Evolutionary conservation across 2,888 invertebrate species (phyloP), one percentile per base, ranked within the genome.

Genomic region (Dicycla oo): DNA sequence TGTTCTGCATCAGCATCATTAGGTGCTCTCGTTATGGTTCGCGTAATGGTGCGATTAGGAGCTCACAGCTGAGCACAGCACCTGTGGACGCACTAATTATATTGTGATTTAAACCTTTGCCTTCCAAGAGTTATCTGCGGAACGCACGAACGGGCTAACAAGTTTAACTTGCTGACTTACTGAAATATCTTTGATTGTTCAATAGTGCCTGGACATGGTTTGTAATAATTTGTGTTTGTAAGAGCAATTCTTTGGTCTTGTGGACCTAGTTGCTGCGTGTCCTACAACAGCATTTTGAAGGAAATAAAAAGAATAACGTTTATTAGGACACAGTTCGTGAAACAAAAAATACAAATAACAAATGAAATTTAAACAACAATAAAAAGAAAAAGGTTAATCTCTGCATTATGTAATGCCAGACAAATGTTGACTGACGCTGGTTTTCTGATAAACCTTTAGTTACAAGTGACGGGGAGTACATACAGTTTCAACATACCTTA

Each of bases 41-140:
- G 11, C 38, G 61, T 81, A 79, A 79, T 81, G 82, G 63, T 23
- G 60, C 66, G 66, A 79, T 79, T 79, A 79, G 70, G 23, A 34
- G 63, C 56, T 34, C 61, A 26, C 71, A 67, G 57, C 66, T 78
- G 81, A 60, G 81, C 58, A 15, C 82, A 43, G 47, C 79, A 79
- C 78, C 79, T 78, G 78, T 3, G 65, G 38, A 15, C 45, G 30
- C 60, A 67, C 78, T 81, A 60, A 79, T 66, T 77, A 81, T 47
- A 38, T 51, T 43, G 76, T 78, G 78, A 71, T 81, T 78, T 72
- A 81, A 63, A 49, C 63, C 63, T 78, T 82, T 75, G 57, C 51
- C 45, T 40, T 40, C 26, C 45, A 34, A 63, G 57, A 79, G 56
- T 79, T 79, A 75, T 79, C 57, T 73, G 13, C 7, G 26, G 13